Percentiles rank a stretch among this genome's conserved stretches.
phyloP scores from a whole-genome alignment of 2,888 invertebrate genomes.

The Rhabditoides inermis region DNA sequence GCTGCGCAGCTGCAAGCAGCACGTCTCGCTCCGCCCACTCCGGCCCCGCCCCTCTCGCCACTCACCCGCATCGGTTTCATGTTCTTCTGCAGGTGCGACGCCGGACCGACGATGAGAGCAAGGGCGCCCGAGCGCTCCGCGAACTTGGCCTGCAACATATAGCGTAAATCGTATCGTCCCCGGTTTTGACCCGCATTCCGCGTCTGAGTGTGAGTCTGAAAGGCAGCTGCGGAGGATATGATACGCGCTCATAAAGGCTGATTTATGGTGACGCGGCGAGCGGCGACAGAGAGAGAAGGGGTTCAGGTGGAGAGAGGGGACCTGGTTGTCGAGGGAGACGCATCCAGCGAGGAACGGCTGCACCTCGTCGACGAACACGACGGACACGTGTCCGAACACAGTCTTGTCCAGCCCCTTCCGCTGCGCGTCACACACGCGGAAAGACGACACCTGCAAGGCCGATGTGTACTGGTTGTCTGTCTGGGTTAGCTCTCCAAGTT shows the following conservation, averaged over 20 bases:
- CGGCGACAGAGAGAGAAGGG: too few species aligned
- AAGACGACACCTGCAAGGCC: constrained; percentile 34
- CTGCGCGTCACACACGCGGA: constrained; percentile 30
- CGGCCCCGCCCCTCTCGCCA: neutral
- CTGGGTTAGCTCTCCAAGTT: too few species aligned
- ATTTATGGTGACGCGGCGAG: too few species aligned
- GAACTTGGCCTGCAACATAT: constrained; percentile 25
- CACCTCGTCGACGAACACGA: constrained; percentile 39
- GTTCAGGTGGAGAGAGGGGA: constrained; percentile 4
- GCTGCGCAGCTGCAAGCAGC: constrained; percentile 4
- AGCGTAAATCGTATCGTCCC: too few species aligned
- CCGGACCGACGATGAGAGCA: constrained; percentile 33
- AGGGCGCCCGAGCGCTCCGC: constrained; percentile 37
- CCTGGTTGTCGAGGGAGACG: constrained; percentile 37
- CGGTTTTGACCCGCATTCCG: too few species aligned
- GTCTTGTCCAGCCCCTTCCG: constrained; percentile 30
- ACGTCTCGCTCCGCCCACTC: neutral
- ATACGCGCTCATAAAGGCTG: too few species aligned
- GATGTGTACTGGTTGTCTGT: too few species aligned
- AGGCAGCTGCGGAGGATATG: too few species aligned
- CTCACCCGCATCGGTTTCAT: constrained; percentile 20
- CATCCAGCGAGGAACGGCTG: constrained; percentile 36
- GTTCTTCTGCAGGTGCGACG: constrained; percentile 20
- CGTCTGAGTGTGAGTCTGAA: too few species aligned
- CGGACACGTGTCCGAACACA: constrained; percentile 31